A percentile compares a stretch with the other conserved stretches of the same genome.
Evolutionary conservation across 2,888 invertebrate species (phyloP).

Genomic region (Xanthorhoe designata): DNA sequence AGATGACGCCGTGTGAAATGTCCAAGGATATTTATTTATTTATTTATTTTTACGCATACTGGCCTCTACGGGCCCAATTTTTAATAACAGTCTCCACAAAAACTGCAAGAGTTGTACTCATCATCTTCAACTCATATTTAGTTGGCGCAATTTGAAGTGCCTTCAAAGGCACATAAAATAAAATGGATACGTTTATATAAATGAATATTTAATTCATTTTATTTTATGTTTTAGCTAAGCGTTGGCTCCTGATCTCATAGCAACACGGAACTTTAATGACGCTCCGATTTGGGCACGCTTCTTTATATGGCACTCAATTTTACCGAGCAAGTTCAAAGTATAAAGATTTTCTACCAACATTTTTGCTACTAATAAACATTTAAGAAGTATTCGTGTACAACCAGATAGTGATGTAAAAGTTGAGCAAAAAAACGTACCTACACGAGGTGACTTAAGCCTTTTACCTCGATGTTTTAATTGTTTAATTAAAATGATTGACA

Average conservation of each 20-base stretch:
- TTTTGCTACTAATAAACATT: constrained; percentile 29
- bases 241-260: constrained; percentile 22
- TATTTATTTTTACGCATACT: too few species aligned
- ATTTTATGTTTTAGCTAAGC: background rate
- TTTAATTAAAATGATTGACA: background rate
- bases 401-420: constrained; percentile 3
- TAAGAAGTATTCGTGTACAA: constrained; percentile 13
- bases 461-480: background rate
- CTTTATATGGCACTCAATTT: constrained; percentile 40
- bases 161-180: too few species aligned
- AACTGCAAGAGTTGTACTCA: too few species aligned
- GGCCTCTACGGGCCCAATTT: too few species aligned
- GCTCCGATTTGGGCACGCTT: constrained; percentile 44
- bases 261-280: constrained; percentile 47
- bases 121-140: too few species aligned
- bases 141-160: too few species aligned
- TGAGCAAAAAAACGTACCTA: background rate
- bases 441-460: background rate
- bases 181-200: too few species aligned
- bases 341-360: constrained; percentile 29
- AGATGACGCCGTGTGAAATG: too few species aligned
- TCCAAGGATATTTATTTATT: too few species aligned
- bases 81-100: too few species aligned
- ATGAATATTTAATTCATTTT: too few species aligned
- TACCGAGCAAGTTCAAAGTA: constrained; percentile 37